phyloP scores from a whole-genome alignment of 2,797 vertebrate genomes.

The Helostoma temminkii region DNA sequence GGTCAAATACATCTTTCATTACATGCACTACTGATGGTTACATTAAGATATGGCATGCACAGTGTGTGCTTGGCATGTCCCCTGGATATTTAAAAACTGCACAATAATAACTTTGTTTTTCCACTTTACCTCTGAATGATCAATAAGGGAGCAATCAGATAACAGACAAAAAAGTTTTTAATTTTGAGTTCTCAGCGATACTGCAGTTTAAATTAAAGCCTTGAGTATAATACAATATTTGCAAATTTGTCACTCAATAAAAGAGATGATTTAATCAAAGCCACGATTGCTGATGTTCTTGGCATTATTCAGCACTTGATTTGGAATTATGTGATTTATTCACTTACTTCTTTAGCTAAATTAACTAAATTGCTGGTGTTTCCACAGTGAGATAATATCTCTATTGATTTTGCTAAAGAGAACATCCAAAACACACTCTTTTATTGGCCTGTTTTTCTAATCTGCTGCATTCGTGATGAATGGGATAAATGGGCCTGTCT shows the following conservation, averaged over 20 bases:
- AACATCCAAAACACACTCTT: constrained; percentile 18
- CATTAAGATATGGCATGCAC: constrained; percentile 33
- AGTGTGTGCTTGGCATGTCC: constrained; percentile 18
- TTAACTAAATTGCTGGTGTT: constrained; percentile 31
- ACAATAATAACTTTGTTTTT: constrained; percentile 30
- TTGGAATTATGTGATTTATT: constrained; percentile 32
- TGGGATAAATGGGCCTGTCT: constrained; percentile 3
- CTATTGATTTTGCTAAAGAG: constrained; percentile 30
- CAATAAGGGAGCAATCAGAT: not conserved
- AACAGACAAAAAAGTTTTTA: not conserved
- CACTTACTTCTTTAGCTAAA: constrained; percentile 28
- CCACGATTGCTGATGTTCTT: constrained; percentile 13
- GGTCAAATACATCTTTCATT: constrained; percentile 57
- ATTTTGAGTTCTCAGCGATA: not conserved
- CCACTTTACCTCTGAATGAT: not conserved
- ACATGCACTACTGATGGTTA: constrained; percentile 20
- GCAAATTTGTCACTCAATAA: constrained; percentile 10
- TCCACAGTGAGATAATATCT: constrained; percentile 42
- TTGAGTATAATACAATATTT: not conserved
- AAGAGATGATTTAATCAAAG: constrained; percentile 15
- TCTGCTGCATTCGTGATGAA: constrained; percentile 25
- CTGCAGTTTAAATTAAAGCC: not conserved
- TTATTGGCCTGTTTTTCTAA: constrained; percentile 7
- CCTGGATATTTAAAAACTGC: constrained; percentile 39
- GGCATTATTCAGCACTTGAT: constrained; percentile 22